Base-by-base conservation (phyloP, 2,888 invertebrate genomes). In the Parapristionchus giblindavisi region DNA sequence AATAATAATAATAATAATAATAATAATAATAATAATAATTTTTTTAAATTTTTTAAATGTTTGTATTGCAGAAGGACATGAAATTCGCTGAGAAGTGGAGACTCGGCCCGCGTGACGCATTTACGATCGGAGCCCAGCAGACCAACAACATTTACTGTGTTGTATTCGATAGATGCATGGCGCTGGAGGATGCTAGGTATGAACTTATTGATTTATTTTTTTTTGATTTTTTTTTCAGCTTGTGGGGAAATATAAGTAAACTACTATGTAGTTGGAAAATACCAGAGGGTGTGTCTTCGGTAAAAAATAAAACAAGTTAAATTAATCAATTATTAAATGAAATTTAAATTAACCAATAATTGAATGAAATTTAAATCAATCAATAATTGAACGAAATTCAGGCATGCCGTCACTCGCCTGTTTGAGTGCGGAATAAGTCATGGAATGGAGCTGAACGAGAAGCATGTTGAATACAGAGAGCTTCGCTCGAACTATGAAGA, bases 161-260 rank as follows among this genome's bases (percentile, higher is more conserved):
- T 51, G 43, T 75, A 2, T 75, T 75, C 56, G 75, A 75, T 17
- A 8, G 75, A 68, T 75, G 75, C 58, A n/a, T n/a, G n/a, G n/a
- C n/a, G n/a, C n/a, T n/a, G n/a, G n/a, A n/a, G n/a, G n/a, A n/a
- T n/a, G n/a, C n/a, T n/a, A n/a, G n/a, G n/a, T n/a, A n/a, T n/a
- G n/a, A n/a, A n/a, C n/a, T n/a, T n/a, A n/a, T n/a, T n/a, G n/a
- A n/a, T n/a, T n/a, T n/a, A n/a, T n/a, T n/a, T n/a, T n/a, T n/a
- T n/a, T n/a, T n/a, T n/a, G n/a, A n/a, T n/a, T n/a, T n/a, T n/a
- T n/a, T n/a, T n/a, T n/a, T n/a, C n/a, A n/a, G n/a, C n/a, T n/a
- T n/a, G n/a, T n/a, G n/a, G n/a, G n/a, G n/a, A n/a, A n/a, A n/a
- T n/a, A n/a, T n/a, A n/a, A n/a, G n/a, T n/a, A n/a, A n/a, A n/a